Percentiles rank a stretch among this genome's conserved stretches.
Evolutionary conservation across 2,797 vertebrate genomes (phyloP).

Genomic region (Melanotaenia pygmaea): DNA sequence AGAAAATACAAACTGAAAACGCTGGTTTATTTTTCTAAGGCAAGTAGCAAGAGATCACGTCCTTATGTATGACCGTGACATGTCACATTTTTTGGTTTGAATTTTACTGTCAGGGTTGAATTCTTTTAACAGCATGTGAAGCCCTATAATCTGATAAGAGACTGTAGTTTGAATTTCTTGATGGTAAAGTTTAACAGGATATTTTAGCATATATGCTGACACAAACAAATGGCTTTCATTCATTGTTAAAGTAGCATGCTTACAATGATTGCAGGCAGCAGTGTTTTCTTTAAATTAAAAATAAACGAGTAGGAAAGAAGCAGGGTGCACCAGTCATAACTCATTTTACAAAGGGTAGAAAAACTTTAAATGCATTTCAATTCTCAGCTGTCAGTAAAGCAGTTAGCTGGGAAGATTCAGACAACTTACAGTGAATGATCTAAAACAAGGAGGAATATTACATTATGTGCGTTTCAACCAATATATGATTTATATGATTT

Average conservation of each 20-base stretch:
- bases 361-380: neutral
- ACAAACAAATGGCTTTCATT: neutral
- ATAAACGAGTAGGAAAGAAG: neutral
- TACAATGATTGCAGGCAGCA: neutral
- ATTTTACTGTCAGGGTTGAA: no score
- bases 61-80: no score
- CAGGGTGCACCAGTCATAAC: neutral
- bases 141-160: neutral
- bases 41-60: neutral
- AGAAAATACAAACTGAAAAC: no score
- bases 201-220: neutral
- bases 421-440: constrained; percentile 24
- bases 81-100: no score
- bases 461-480: constrained; percentile 21
- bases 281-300: no score
- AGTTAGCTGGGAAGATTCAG: constrained; percentile 23
- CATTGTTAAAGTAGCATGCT: neutral
- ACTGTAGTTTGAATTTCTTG: neutral
- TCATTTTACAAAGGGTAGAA: neutral
- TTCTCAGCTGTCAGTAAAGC: constrained; percentile 7
- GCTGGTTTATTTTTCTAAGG: neutral
- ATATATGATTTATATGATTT: constrained; percentile 40
- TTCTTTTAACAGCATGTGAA: neutral
- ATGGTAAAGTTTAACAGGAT: neutral
- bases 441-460: constrained; percentile 8